These are phyloP conservation scores for Abramis brama DNA, from an alignment of 2,113 vertebrate genomes.

Conservation along the genomic window DNA sequence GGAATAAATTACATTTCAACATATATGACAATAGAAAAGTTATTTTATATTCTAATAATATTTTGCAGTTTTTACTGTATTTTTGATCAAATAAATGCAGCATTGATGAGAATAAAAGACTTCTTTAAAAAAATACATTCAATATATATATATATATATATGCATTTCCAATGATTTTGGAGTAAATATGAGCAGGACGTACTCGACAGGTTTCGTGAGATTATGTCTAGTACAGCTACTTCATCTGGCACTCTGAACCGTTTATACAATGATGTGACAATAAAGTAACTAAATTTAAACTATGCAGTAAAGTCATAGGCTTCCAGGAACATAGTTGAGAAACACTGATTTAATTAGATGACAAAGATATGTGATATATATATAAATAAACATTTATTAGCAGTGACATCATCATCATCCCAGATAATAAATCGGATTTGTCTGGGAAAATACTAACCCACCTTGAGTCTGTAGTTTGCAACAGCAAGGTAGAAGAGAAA, in stretches of 20 bases:
- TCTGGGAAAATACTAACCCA: constrained; percentile 52
- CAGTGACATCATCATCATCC: neutral
- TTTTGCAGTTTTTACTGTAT: neutral
- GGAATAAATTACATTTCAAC: too few relatives aligned
- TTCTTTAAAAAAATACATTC: neutral
- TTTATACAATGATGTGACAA: neutral
- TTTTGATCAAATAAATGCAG: neutral
- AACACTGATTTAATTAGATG: neutral
- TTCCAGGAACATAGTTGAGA: neutral
- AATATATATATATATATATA: neutral
- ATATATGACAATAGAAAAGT: too few relatives aligned
- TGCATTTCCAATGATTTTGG: neutral
- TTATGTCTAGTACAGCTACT: neutral
- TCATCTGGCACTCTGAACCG: neutral
- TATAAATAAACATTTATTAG: neutral
- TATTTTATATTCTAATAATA: too few relatives aligned
- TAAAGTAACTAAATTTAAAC: neutral
- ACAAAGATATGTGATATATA: neutral
- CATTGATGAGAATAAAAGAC: neutral
- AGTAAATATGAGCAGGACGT: neutral
- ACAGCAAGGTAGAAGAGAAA: constrained; percentile 88
- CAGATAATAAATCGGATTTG: neutral
- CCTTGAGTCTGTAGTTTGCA: constrained; percentile 90
- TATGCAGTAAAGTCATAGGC: neutral
- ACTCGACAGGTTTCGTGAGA: neutral